A percentile compares a stretch with the other conserved stretches of the same genome.
Conservation (phyloP, 2,113 vertebrate genomes). For the Pachyramphus minor region DNA sequence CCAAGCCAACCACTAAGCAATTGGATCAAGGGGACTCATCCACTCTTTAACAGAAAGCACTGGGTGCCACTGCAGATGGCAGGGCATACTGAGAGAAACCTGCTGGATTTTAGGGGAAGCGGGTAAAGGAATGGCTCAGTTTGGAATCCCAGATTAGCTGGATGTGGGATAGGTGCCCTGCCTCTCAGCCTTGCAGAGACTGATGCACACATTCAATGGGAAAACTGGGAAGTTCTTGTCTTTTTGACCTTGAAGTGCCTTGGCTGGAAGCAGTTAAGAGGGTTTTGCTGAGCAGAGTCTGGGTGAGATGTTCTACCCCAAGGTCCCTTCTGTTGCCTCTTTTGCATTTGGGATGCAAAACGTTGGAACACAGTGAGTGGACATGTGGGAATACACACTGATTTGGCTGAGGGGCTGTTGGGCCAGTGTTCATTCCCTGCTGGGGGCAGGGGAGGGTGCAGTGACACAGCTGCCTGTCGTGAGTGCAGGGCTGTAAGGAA, state of each 20-base stretch:
- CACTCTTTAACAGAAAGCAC: not conserved
- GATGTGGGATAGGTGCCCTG: not conserved
- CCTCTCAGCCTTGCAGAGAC: not conserved
- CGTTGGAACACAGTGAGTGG: not conserved
- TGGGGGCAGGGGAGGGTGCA: not conserved
- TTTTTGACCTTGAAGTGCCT: not conserved
- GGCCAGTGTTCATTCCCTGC: not conserved
- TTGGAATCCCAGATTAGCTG: not conserved
- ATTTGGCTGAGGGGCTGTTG: not conserved
- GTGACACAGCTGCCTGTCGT: not conserved
- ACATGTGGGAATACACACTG: not conserved
- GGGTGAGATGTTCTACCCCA: fast-evolving
- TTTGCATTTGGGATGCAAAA: not conserved
- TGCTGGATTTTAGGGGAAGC: not conserved
- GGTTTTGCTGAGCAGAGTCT: not conserved
- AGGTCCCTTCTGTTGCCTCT: not conserved
- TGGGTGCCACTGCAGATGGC: too few species aligned
- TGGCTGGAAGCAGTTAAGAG: not conserved
- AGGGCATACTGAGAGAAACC: not conserved
- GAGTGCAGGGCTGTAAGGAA: not conserved
- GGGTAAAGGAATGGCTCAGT: not conserved
- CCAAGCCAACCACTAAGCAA: not conserved
- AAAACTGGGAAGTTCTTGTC: not conserved
- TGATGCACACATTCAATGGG: not conserved
- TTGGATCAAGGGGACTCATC: not conserved